Conservation (phyloP, 2,113 vertebrate species). For the Gallinago media region DNA sequence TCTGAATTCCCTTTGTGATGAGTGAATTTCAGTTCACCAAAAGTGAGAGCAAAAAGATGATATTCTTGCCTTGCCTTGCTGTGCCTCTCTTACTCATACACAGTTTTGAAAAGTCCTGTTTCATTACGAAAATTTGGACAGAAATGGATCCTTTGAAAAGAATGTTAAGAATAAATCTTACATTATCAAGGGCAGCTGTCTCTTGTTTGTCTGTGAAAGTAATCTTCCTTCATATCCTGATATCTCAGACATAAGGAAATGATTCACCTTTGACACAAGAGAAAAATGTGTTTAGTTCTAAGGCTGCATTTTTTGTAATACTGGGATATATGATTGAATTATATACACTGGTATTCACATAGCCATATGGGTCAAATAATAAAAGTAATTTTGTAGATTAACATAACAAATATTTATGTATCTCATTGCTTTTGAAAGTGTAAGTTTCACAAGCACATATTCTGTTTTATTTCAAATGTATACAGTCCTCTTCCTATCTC, state of each 20-base stretch:
- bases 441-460: slow-evolving; percentile 12
- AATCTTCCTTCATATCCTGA: slow-evolving; percentile 60
- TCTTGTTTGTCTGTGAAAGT: slow-evolving; percentile 62
- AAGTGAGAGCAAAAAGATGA: background rate
- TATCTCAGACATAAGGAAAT: slow-evolving; percentile 62
- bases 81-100: background rate
- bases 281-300: slow-evolving; percentile 61
- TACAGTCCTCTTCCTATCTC: background rate
- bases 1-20: background rate
- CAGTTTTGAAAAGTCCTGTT: background rate
- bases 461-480: slow-evolving; percentile 38
- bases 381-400: slow-evolving; percentile 46
- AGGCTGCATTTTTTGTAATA: slow-evolving; percentile 36
- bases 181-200: slow-evolving; percentile 56
- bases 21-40: background rate
- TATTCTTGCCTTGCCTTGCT: background rate
- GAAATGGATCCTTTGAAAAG: slow-evolving; percentile 40
- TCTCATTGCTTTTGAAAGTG: slow-evolving; percentile 49
- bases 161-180: slow-evolving; percentile 47
- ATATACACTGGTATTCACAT: background rate
- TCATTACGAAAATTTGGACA: slow-evolving; percentile 45
- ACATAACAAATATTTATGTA: slow-evolving; percentile 48
- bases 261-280: slow-evolving; percentile 60
- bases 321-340: background rate
- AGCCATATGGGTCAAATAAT: slow-evolving; percentile 62